Conservation (phyloP, 2,113 vertebrate species). For the Corvus cornix region DNA sequence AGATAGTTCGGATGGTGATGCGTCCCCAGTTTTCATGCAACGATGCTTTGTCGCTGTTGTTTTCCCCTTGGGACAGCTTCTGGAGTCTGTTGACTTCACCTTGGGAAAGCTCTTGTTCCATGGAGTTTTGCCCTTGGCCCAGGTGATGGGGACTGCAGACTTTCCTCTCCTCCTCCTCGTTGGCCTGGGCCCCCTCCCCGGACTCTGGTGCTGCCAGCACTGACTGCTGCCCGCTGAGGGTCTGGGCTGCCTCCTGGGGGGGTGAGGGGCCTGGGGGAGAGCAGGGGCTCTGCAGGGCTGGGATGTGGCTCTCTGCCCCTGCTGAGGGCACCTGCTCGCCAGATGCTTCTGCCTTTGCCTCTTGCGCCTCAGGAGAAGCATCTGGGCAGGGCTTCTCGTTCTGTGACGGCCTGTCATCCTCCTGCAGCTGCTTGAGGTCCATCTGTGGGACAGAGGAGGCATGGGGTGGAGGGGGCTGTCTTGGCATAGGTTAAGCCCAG, state of each 20-base stretch:
- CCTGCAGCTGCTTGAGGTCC: background rate
- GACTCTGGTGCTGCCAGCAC: background rate
- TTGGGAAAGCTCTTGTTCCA: background rate
- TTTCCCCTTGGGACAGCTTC: background rate
- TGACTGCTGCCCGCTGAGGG: rapidly evolving
- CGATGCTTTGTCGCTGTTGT: rapidly evolving
- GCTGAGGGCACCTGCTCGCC: background rate
- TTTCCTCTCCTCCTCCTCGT: rapidly evolving
- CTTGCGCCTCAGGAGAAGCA: background rate
- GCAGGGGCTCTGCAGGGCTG: background rate
- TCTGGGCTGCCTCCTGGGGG: background rate
- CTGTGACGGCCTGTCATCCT: background rate
- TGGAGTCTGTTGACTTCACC: background rate
- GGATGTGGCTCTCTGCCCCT: background rate
- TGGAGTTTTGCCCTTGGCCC: background rate
- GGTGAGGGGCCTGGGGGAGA: background rate
- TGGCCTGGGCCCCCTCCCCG: rapidly evolving
- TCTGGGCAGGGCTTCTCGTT: background rate
- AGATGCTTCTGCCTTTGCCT: background rate
- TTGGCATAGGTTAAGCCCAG: background rate
- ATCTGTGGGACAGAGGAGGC: background rate
- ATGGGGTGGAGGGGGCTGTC: background rate
- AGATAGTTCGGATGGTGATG: background rate
- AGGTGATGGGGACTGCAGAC: no score
- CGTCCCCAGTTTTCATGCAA: rapidly evolving